These are phyloP conservation scores for Corythaeola cristata DNA, from an alignment of 2,113 vertebrate genomes.

Conservation along the genomic window DNA sequence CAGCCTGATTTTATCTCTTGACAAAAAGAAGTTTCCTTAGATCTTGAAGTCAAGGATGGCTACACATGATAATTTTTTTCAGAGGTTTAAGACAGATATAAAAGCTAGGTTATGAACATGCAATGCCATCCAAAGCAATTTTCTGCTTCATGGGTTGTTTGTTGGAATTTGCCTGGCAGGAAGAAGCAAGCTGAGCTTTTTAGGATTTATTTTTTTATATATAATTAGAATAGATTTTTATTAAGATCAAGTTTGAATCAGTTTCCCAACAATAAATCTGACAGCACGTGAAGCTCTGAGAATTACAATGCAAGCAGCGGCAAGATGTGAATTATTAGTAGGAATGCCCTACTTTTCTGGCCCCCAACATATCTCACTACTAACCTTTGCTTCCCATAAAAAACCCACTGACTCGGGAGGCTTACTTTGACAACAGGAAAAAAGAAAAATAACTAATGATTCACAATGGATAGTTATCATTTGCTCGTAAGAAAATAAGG, in stretches of 20 bases:
- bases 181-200: conserved; percentile 13
- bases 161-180: conserved; percentile 23
- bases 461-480: conserved; percentile 34
- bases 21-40: neutral
- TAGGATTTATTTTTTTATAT: neutral
- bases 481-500: conserved; percentile 39
- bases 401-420: neutral
- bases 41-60: neutral
- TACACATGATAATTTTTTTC: neutral
- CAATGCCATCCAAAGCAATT: neutral
- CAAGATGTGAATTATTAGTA: conserved; percentile 51
- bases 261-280: conserved; percentile 54
- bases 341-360: neutral
- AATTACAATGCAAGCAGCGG: conserved; percentile 47
- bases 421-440: neutral
- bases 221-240: conserved; percentile 52
- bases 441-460: conserved; percentile 30
- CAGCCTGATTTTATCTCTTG: neutral
- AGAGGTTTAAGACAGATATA: neutral
- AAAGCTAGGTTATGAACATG: neutral
- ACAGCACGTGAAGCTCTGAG: conserved; percentile 18
- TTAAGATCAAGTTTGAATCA: conserved; percentile 27
- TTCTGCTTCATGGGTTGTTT: conserved; percentile 25
- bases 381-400: neutral
- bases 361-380: neutral